phyloP scores from a whole-genome alignment of 1,140 invertebrate species.

The Polypedilum vanderplanki region DNA sequence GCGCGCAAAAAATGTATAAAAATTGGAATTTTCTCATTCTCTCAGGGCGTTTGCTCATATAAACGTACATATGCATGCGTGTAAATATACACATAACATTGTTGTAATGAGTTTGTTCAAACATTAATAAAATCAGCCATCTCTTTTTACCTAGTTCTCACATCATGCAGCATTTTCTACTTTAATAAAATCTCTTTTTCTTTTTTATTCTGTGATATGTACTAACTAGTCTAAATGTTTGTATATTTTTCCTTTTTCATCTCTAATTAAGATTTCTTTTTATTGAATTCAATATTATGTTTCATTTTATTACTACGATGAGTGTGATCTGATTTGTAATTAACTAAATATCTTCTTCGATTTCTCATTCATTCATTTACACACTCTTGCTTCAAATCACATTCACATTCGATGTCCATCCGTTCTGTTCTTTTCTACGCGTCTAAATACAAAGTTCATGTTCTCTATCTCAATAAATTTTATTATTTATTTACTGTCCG shows the following conservation, averaged over 20 bases:
- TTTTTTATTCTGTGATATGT: too few relatives aligned
- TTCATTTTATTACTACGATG: constrained; percentile 14
- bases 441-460: neutral
- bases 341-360: constrained; percentile 9
- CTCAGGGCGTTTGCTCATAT: neutral
- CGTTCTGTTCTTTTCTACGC: neutral
- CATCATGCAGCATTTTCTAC: neutral
- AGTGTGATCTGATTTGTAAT: constrained; percentile 18
- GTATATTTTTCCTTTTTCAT: neutral
- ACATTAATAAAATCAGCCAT: neutral
- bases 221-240: neutral
- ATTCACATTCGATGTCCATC: neutral
- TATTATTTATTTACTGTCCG: too few relatives aligned
- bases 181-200: neutral
- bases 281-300: constrained; percentile 16
- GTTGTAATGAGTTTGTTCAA: constrained; percentile 14
- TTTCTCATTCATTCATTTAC: neutral
- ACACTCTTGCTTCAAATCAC: neutral
- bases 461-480: too few relatives aligned
- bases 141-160: too few relatives aligned
- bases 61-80: neutral
- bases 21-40: neutral
- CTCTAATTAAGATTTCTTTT: constrained; percentile 19
- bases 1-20: neutral
- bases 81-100: neutral